Conservation (phyloP, 2,797 vertebrate species). For the Pelochelys cantorii region DNA sequence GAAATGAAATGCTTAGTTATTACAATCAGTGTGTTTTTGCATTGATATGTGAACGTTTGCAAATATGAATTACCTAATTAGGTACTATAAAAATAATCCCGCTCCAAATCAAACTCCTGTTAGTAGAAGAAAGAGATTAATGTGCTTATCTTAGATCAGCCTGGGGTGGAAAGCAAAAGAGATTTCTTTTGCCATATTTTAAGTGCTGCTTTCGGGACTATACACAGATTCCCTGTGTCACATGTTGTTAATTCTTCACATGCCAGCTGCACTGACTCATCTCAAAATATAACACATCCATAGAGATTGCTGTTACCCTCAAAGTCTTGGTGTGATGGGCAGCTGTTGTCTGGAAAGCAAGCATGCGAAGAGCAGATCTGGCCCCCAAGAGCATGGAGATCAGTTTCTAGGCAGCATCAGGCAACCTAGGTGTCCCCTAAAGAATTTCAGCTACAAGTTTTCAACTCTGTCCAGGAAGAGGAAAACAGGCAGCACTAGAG, state of each 20-base stretch:
- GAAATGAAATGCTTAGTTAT: slow-evolving; percentile 30
- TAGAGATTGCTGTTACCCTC: background rate
- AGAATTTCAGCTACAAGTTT: background rate
- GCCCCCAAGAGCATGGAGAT: background rate
- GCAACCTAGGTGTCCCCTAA: background rate
- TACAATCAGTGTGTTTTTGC: slow-evolving; percentile 31
- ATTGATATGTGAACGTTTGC: slow-evolving; percentile 19
- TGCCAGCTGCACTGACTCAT: background rate
- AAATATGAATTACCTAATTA: slow-evolving; percentile 57
- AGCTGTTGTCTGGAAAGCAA: background rate
- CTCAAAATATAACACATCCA: background rate
- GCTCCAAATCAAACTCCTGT: slow-evolving; percentile 35
- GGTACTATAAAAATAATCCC: background rate
- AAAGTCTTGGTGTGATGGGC: background rate
- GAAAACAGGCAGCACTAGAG: background rate
- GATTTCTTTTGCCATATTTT: background rate
- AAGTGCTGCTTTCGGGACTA: background rate
- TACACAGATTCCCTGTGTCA: background rate
- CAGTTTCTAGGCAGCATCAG: background rate
- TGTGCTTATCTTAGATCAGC: background rate
- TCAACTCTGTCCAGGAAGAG: background rate
- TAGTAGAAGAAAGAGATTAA: slow-evolving; percentile 28
- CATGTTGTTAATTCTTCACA: background rate
- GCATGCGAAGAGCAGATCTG: background rate
- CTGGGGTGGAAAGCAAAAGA: background rate